phyloP scores from a whole-genome alignment of 2,113 vertebrate genomes.

The Pangasianodon hypophthalmus region DNA sequence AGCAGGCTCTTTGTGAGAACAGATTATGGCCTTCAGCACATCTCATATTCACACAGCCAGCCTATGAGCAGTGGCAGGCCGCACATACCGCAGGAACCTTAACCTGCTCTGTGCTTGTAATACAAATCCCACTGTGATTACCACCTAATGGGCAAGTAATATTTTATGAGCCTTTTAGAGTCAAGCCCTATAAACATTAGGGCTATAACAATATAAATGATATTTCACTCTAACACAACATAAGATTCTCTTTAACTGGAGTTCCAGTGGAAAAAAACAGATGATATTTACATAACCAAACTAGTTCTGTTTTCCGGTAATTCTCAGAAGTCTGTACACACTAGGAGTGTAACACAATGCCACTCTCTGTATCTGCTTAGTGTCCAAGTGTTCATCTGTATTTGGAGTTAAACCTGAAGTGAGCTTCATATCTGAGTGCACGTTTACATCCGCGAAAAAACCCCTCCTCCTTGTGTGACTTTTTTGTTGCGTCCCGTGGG shows the following conservation, averaged over 20 bases:
- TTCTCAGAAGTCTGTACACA: neutral
- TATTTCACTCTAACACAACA: neutral
- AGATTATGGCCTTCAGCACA: neutral
- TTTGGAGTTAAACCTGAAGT: neutral
- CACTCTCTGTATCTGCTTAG: neutral
- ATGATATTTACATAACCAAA: neutral
- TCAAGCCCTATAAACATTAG: neutral
- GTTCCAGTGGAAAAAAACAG: neutral
- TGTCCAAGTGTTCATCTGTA: neutral
- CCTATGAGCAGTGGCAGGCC: neutral
- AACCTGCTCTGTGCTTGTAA: slow-evolving; percentile 34
- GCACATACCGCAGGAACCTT: neutral
- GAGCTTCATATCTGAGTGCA: neutral
- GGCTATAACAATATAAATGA: neutral
- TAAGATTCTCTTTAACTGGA: neutral
- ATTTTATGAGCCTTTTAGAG: neutral
- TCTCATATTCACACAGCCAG: slow-evolving; percentile 18
- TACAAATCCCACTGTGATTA: neutral
- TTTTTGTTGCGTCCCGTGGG: neutral
- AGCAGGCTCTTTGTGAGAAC: neutral
- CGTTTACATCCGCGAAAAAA: neutral
- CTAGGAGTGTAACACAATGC: no score
- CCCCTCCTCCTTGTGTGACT: neutral
- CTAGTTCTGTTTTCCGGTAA: neutral
- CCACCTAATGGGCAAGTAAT: slow-evolving; percentile 34